These are phyloP conservation scores for Ornithoptera alexandrae DNA, from an alignment of 2,888 invertebrate species.

Conservation along the genomic window DNA sequence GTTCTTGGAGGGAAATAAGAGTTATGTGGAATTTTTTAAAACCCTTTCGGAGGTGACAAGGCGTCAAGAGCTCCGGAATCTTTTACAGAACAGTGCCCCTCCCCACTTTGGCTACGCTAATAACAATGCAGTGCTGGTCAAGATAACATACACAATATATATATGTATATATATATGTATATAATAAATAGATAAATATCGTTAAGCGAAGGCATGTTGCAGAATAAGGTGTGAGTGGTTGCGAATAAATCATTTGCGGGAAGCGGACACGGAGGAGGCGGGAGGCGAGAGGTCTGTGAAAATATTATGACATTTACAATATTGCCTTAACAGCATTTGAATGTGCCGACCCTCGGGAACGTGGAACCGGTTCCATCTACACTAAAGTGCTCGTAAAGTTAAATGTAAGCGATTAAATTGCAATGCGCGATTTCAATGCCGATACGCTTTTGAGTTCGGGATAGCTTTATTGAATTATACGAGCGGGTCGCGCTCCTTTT, in stretches of 20 bases:
- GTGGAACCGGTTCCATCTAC: slow-evolving; percentile 22
- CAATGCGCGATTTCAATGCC: slow-evolving; percentile 22
- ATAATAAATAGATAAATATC: too few relatives aligned
- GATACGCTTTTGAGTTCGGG: slow-evolving; percentile 12
- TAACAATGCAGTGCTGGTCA: too few relatives aligned
- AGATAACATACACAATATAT: too few relatives aligned
- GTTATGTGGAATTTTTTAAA: too few relatives aligned
- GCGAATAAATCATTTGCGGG: slow-evolving; percentile 33
- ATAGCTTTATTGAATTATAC: slow-evolving; percentile 23
- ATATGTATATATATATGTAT: too few relatives aligned
- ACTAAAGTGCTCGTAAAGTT: slow-evolving; percentile 27
- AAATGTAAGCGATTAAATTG: slow-evolving; percentile 27
- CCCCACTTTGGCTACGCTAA: too few relatives aligned
- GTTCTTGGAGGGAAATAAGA: too few relatives aligned
- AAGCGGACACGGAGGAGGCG: slow-evolving; percentile 11
- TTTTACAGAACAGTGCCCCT: too few relatives aligned
- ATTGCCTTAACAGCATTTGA: slow-evolving; percentile 34
- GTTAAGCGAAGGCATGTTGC: too few relatives aligned
- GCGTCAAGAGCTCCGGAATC: too few relatives aligned
- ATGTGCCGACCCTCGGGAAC: slow-evolving; percentile 22
- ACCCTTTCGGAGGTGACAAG: too few relatives aligned
- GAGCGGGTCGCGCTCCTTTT: background rate
- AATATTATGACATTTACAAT: slow-evolving; percentile 59
- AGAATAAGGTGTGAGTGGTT: background rate
- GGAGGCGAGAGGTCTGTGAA: slow-evolving; percentile 44